Evolutionary conservation across 64 coral and sea anemone species (phyloP).

Genomic region (Hydrozoanthus tunicans): DNA sequence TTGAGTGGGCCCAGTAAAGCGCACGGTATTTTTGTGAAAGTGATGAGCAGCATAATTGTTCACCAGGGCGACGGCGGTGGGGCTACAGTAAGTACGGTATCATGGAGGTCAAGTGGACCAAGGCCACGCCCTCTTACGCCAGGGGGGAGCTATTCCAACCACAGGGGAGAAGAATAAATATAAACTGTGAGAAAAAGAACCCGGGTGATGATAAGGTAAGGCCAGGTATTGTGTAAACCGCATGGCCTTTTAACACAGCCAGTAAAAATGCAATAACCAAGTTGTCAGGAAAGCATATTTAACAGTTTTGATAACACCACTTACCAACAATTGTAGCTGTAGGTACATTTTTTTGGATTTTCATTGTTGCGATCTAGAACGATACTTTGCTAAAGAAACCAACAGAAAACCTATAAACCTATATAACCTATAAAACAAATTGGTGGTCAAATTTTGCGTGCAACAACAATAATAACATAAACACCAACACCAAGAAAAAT

Average conservation of each 20-base stretch:
- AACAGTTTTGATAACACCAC: neutral
- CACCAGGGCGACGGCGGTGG: slow-evolving; percentile 23
- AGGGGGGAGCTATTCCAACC: slow-evolving; percentile 10
- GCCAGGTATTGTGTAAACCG: neutral
- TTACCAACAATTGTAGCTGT: too few species aligned
- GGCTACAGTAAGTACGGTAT: slow-evolving; percentile 32
- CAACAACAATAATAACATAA: too few species aligned
- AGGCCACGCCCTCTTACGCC: slow-evolving; percentile 35
- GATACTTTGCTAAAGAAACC: too few species aligned
- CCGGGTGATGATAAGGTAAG: neutral
- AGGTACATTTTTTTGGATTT: too few species aligned
- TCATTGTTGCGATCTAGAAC: too few species aligned
- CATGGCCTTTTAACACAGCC: neutral
- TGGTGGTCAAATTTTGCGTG: too few species aligned
- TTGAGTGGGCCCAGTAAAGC: too few species aligned
- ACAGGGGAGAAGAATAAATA: neutral
- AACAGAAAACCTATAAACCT: too few species aligned
- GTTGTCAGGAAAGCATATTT: too few species aligned
- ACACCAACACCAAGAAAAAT: too few species aligned
- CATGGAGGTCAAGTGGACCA: slow-evolving; percentile 48
- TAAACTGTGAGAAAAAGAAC: neutral
- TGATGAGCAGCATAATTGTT: neutral
- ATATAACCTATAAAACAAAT: too few species aligned
- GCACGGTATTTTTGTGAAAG: neutral
- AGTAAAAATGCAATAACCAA: too few species aligned